Evolutionary conservation across 2,797 vertebrate species (phyloP).

Genomic region (Myotis daubentonii): DNA sequence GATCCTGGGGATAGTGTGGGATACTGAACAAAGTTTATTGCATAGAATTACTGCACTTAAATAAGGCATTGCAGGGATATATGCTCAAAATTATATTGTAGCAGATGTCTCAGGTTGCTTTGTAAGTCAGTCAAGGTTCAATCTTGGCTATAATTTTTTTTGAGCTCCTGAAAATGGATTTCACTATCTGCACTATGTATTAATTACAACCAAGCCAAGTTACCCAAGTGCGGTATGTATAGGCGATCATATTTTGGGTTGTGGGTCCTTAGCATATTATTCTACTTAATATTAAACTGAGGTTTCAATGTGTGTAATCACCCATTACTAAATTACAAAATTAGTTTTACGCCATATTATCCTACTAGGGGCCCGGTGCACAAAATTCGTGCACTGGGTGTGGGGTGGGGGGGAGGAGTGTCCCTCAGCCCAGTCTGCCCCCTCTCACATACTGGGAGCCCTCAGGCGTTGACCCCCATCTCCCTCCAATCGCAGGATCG

Average conservation of each 20-base stretch:
- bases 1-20: not conserved
- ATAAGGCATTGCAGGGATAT: not conserved
- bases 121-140: not conserved
- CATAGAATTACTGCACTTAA: slow-evolving; percentile 12
- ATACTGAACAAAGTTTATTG: not conserved
- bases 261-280: not conserved
- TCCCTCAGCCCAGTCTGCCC: too few species aligned
- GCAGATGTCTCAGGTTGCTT: not conserved
- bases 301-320: slow-evolving; percentile 39
- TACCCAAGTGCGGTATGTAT: not conserved
- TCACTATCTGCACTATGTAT: not conserved
- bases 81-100: not conserved
- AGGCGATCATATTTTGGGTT: slow-evolving; percentile 13
- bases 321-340: slow-evolving; percentile 63
- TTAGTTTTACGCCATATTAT: slow-evolving; percentile 62
- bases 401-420: too few species aligned
- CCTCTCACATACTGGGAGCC: too few species aligned
- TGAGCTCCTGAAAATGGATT: not conserved
- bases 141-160: not conserved
- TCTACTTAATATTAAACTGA: slow-evolving; percentile 25
- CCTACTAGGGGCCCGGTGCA: too few species aligned
- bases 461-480: too few species aligned
- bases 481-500: too few species aligned
- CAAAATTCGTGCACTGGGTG: too few species aligned
- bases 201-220: not conserved